Percentiles rank a stretch among this genome's conserved stretches.
These are phyloP conservation scores for Anoplolepis gracilipes DNA, from an alignment of 1,140 invertebrate species.

Conservation along the genomic window DNA sequence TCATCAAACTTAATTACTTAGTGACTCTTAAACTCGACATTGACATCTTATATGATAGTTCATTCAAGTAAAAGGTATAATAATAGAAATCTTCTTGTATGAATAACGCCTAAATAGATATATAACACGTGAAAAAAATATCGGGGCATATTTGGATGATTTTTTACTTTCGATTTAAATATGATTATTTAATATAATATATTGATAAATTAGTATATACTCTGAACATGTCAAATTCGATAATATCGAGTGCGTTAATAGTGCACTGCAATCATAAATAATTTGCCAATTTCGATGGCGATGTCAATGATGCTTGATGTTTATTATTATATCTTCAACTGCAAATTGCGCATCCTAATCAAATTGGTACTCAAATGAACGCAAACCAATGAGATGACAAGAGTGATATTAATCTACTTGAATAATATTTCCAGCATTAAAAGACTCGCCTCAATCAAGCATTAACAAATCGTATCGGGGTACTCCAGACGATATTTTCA, in stretches of 20 bases:
- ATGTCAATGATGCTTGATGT: not conserved
- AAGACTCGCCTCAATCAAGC: conserved; percentile 8
- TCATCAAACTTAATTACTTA: not conserved
- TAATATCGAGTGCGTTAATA: not conserved
- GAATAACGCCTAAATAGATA: not conserved
- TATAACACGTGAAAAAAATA: not conserved
- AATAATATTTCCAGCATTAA: conserved; percentile 9
- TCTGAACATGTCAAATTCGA: not conserved
- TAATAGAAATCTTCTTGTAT: not conserved
- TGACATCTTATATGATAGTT: not conserved
- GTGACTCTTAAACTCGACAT: not conserved
- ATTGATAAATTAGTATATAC: not conserved
- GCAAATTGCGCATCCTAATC: not conserved
- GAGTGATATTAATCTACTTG: not conserved
- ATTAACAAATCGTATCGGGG: conserved; percentile 56
- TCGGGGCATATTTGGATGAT: not conserved
- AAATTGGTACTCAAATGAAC: not conserved
- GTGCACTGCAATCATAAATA: conserved; percentile 1
- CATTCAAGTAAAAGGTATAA: not conserved
- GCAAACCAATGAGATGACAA: not conserved
- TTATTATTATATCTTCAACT: not conserved
- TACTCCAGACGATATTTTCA: conserved; percentile 57
- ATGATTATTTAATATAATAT: not conserved
- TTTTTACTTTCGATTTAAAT: not conserved
- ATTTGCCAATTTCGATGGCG: not conserved